Base-by-base conservation (phyloP, 1,140 invertebrate species). In the Drosophila suzukii region DNA sequence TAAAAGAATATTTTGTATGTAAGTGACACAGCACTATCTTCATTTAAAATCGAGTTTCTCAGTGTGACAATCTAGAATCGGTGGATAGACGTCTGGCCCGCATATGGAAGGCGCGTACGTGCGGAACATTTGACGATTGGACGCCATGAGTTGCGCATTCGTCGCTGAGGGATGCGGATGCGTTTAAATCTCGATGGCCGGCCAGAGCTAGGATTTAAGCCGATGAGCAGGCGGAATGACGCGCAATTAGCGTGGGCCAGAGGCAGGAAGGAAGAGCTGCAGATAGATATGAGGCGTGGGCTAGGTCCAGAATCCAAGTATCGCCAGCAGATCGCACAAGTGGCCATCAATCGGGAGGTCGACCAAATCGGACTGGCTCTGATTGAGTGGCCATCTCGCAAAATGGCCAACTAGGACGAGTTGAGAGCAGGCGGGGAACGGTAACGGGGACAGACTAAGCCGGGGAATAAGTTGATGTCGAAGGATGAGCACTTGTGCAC, bases 141-240 rank as follows among this genome's bases (percentile, higher is more conserved):
- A 53, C 62, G 54, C 43, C 71, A 73, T 83, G 81, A 83, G 50
- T 83, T 84, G 81, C 81, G 74, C 46, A 68, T 84, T 79, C 44
- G 67, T 41, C 43, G 41, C 61, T 17, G 43, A 63, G 49, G 47
- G 46, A 47, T 66, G 39, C 59, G 47, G 41, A 55, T 75, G 54
- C 70, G 60, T 59, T 60, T 53, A 63, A 84, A 84, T 83, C 80
- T 71, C 62, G 43, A 58, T 49, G 51, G 58, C 24, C 20, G 15
- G 50, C 20, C 43, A 46, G 63, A 57, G 55, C 46, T 65, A 53
- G 47, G 43, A 56, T 70, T 80, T 53, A 81, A 72, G 77, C 66
- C 63, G 44, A 78, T 61, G 68, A 78, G 34, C 44, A 24, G 60
- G 44, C 75, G 17, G 46, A 41, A 53, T 68, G 54, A 78, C 27